These are phyloP conservation scores for Lucilia cuprina DNA, from an alignment of 1,140 invertebrate genomes.

Conservation along the genomic window DNA sequence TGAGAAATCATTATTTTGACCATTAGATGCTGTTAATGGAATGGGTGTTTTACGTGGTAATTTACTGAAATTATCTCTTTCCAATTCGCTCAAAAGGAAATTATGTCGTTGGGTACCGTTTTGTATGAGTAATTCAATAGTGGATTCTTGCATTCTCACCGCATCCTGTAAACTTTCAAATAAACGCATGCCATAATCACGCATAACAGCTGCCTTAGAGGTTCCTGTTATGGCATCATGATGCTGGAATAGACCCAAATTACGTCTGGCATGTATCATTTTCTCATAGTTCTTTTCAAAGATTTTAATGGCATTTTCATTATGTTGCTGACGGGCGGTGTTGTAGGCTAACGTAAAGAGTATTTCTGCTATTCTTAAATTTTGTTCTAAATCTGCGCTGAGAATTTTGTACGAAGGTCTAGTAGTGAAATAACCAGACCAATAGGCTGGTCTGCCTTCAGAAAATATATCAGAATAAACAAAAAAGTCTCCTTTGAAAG, in stretches of 20 bases:
- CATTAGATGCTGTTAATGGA: slow-evolving; percentile 53
- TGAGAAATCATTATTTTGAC: slow-evolving; percentile 25
- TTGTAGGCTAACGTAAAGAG: slow-evolving; percentile 85
- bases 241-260: slow-evolving; percentile 91
- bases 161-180: slow-evolving; percentile 83
- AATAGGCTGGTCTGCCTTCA: slow-evolving; percentile 90
- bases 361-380: slow-evolving; percentile 86
- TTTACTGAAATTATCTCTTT: slow-evolving; percentile 82
- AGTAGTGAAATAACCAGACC: slow-evolving; percentile 96
- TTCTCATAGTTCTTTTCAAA: slow-evolving; percentile 85
- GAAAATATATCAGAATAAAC: slow-evolving; percentile 95
- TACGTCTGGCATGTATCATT: slow-evolving; percentile 76
- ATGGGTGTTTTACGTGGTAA: slow-evolving; percentile 75
- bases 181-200: slow-evolving; percentile 85
- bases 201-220: slow-evolving; percentile 87
- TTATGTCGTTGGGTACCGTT: slow-evolving; percentile 61
- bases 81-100: slow-evolving; percentile 78
- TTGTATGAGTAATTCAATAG: slow-evolving; percentile 74
- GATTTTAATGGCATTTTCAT: slow-evolving; percentile 72
- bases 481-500: slow-evolving; percentile 92
- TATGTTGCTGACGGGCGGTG: slow-evolving; percentile 70
- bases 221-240: slow-evolving; percentile 97
- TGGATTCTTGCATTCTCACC: slow-evolving; percentile 77
- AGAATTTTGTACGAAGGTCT: slow-evolving; percentile 91
- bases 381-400: slow-evolving; percentile 85